Percentiles rank a stretch among this genome's conserved stretches.
These are phyloP conservation scores for Drosophila ficusphila DNA, from an alignment of 1,140 invertebrate genomes.

Conservation along the genomic window DNA sequence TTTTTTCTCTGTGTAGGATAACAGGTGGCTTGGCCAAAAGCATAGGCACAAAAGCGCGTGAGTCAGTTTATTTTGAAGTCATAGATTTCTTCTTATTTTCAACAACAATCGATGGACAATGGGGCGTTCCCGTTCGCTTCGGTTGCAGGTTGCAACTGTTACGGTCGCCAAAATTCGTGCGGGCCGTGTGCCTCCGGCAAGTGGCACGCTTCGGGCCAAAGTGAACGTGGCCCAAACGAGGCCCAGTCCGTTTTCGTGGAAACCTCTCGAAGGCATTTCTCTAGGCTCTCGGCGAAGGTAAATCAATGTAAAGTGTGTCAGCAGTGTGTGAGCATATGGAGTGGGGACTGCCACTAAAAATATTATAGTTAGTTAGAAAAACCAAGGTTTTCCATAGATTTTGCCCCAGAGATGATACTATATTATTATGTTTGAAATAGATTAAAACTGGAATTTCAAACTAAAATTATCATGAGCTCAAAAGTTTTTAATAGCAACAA, in stretches of 20 bases:
- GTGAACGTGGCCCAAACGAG: conserved; percentile 33
- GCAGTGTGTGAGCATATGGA: conserved; percentile 40
- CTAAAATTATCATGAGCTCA: too few species aligned
- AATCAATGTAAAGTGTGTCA: conserved; percentile 70
- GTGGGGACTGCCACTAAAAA: neutral
- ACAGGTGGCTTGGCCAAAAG: conserved; percentile 56
- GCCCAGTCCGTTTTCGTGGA: conserved; percentile 34
- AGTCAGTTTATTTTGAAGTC: conserved; percentile 24
- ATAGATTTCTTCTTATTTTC: conserved; percentile 8
- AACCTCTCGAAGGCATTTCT: conserved; percentile 50
- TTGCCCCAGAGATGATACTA: neutral
- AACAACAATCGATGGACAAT: conserved; percentile 49
- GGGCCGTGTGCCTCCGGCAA: conserved; percentile 17
- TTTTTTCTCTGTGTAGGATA: conserved; percentile 15
- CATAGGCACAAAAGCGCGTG: conserved; percentile 34
- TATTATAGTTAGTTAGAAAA: neutral
- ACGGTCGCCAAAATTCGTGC: conserved; percentile 55
- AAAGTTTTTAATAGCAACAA: too few species aligned
- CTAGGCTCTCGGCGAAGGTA: conserved; percentile 34
- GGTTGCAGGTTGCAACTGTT: conserved; percentile 34
- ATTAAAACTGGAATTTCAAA: too few species aligned
- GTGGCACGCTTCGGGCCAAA: conserved; percentile 48
- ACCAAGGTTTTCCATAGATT: neutral
- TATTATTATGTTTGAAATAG: too few species aligned
- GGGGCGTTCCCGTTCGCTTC: conserved; percentile 44